Conservation (phyloP, 92 coral and sea anemone genomes). For the Montipora capitata region DNA sequence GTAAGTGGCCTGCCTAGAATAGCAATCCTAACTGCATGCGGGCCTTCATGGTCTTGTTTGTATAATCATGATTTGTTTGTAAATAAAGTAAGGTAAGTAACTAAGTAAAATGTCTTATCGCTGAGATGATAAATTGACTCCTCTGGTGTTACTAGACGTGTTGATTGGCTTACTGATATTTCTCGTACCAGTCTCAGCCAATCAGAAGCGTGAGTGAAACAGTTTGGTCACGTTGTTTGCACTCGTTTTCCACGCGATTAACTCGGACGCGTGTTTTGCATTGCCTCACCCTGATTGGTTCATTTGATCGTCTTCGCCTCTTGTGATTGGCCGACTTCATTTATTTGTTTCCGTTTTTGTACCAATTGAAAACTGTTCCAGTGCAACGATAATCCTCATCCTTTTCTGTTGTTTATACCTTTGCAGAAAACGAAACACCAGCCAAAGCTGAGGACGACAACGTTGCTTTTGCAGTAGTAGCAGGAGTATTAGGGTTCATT, state of each 20-base stretch:
- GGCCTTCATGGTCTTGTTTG: too few species aligned
- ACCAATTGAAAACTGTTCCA: background rate
- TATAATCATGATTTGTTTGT: too few species aligned
- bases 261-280: background rate
- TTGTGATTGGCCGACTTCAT: background rate
- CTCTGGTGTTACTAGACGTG: too few species aligned
- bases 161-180: too few species aligned
- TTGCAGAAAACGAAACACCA: background rate
- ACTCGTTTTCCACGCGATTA: background rate
- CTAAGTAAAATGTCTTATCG: too few species aligned
- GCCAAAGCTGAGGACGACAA: background rate
- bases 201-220: background rate
- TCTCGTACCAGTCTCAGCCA: too few species aligned
- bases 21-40: too few species aligned
- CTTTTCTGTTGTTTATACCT: background rate
- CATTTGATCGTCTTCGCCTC: background rate
- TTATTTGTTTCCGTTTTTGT: background rate
- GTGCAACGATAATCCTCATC: too few species aligned
- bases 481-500: slow-evolving; percentile 19
- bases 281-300: background rate
- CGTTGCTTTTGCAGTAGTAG: background rate
- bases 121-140: too few species aligned
- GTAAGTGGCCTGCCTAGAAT: too few species aligned
- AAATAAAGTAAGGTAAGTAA: too few species aligned
- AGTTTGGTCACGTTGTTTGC: background rate